phyloP scores from a whole-genome alignment of 2,113 vertebrate species.

The Trichechus manatus region DNA sequence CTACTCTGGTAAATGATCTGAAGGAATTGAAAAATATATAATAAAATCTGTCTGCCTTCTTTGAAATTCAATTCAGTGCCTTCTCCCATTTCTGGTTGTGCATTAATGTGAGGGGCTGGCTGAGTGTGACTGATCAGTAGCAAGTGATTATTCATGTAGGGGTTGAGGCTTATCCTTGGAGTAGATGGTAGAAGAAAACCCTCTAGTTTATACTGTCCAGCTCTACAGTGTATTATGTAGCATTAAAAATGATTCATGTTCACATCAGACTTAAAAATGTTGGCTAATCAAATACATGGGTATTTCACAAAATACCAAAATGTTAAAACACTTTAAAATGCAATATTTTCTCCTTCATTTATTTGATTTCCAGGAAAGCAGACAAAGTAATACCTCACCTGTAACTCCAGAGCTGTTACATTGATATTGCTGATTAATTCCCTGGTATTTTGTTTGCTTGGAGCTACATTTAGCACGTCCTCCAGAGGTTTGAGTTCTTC shows the following conservation, averaged over 20 bases:
- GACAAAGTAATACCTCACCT: slow-evolving; percentile 66
- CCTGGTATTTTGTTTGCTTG: neutral
- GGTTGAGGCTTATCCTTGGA: neutral
- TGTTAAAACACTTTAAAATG: neutral
- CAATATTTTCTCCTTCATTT: neutral
- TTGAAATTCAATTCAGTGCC: neutral
- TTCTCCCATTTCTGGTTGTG: neutral
- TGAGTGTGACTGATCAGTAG: neutral
- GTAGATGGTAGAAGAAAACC: neutral
- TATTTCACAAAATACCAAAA: neutral
- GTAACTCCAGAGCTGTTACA: slow-evolving; percentile 54
- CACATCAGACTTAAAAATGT: neutral
- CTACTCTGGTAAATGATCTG: neutral
- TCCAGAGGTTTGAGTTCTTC: slow-evolving; percentile 65
- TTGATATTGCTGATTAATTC: slow-evolving; percentile 77
- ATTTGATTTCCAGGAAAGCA: slow-evolving; percentile 2
- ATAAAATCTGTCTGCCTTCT: neutral
- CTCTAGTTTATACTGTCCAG: neutral
- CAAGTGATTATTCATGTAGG: neutral
- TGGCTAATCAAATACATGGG: neutral
- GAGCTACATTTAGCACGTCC: slow-evolving; percentile 57
- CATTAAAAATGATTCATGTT: neutral
- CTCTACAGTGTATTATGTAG: neutral
- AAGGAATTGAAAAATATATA: neutral
- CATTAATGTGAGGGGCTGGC: neutral